phyloP scores from a whole-genome alignment of 2,888 invertebrate species.

The Saturnia pavonia region DNA sequence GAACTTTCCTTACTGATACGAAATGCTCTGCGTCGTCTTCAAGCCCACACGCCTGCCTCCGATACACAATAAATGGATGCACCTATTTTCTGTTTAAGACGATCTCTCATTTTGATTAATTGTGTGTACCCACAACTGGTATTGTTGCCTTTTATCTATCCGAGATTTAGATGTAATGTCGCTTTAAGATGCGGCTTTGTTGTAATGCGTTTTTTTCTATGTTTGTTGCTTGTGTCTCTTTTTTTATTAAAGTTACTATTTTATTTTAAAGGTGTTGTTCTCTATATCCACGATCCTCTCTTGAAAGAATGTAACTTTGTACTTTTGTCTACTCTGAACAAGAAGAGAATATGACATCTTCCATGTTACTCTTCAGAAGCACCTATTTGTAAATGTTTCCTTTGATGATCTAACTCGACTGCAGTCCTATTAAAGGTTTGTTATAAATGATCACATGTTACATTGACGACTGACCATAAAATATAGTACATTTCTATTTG shows the following conservation, averaged over 20 bases:
- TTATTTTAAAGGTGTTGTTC: not conserved
- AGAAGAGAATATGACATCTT: not conserved
- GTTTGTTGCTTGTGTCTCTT: not conserved
- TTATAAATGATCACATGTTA: not conserved
- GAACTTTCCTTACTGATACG: conserved; percentile 2
- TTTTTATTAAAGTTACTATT: not conserved
- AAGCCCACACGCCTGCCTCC: conserved; percentile 47
- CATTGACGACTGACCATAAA: not conserved
- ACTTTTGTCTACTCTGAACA: too few relatives aligned
- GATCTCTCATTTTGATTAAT: conserved; percentile 76
- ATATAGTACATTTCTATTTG: not conserved
- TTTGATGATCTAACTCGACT: not conserved
- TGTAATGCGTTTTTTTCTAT: not conserved
- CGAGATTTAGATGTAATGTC: conserved; percentile 71
- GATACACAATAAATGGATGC: conserved; percentile 67
- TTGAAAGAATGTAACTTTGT: not conserved
- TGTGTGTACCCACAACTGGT: conserved; percentile 39
- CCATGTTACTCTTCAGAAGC: not conserved
- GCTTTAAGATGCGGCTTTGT: conserved; percentile 4
- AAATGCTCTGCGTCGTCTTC: conserved; percentile 29
- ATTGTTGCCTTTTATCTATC: conserved; percentile 61
- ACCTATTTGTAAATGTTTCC: too few relatives aligned
- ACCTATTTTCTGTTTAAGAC: conserved; percentile 64
- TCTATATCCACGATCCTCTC: not conserved
- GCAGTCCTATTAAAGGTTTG: not conserved